phyloP scores from a whole-genome alignment of 2,113 vertebrate genomes.

The Mus pahari region DNA sequence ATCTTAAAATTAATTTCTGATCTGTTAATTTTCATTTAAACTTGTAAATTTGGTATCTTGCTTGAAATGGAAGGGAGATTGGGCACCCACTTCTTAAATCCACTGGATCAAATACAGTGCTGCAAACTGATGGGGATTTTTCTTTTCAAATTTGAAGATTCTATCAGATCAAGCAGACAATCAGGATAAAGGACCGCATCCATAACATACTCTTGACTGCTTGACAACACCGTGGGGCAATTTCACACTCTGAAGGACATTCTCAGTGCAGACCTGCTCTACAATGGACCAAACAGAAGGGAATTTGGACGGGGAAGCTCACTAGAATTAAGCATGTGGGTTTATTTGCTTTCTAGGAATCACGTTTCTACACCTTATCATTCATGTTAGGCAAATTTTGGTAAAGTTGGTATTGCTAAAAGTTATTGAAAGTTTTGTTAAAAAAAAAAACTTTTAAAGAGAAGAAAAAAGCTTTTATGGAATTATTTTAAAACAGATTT shows the following conservation, averaged over 20 bases:
- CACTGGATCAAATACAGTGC: fast-evolving
- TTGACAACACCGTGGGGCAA: constrained; percentile 52
- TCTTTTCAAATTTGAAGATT: constrained; percentile 33
- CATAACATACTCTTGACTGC: constrained; percentile 66
- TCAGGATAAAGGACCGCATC: constrained; percentile 60
- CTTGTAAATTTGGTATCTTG: constrained; percentile 37
- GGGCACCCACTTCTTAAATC: background rate
- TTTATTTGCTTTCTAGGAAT: constrained; percentile 22
- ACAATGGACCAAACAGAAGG: constrained; percentile 38
- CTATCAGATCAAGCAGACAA: constrained; percentile 30
- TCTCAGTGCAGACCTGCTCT: background rate
- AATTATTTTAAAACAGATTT: background rate
- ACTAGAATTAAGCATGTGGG: background rate
- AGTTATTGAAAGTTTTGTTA: constrained; percentile 12
- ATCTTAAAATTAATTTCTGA: constrained; percentile 9
- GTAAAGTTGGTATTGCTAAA: constrained; percentile 3
- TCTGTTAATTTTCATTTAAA: background rate
- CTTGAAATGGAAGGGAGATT: background rate
- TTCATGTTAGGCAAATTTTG: constrained; percentile 44
- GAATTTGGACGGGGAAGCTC: constrained; percentile 9
- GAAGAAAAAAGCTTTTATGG: background rate
- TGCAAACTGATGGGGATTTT: constrained; percentile 5
- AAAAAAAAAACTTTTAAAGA: constrained; percentile 29
- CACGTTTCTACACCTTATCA: background rate
- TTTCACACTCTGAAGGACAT: constrained; percentile 73